Percentiles rank a stretch among this genome's conserved stretches.
These are phyloP conservation scores for Rhinophrynus dorsalis DNA, from an alignment of 2,797 vertebrate genomes.

Conservation along the genomic window DNA sequence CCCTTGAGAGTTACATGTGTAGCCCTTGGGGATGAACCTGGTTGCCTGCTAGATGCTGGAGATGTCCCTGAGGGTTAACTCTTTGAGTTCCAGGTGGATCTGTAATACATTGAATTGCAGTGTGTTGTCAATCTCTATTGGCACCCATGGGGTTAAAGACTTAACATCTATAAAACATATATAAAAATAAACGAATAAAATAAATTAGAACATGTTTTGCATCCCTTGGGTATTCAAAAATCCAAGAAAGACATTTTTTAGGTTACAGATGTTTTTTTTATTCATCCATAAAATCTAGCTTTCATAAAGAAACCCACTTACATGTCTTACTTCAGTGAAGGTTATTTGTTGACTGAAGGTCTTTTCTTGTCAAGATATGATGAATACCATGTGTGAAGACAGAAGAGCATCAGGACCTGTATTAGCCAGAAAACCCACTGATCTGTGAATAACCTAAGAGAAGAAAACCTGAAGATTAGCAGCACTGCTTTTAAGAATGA, in stretches of 20 bases:
- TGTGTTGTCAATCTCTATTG: too few relatives aligned
- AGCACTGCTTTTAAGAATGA: constrained; percentile 98
- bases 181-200: not conserved
- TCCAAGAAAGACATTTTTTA: constrained; percentile 42
- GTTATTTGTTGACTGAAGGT: constrained; percentile 99
- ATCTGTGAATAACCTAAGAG: constrained; percentile 99
- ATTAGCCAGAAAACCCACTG: constrained; percentile 99
- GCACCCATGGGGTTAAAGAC: too few relatives aligned
- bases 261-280: constrained; percentile 90
- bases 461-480: constrained; percentile 99
- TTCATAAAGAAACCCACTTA: constrained; percentile 97
- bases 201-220: not conserved
- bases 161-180: too few relatives aligned
- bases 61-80: too few relatives aligned
- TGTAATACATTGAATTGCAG: too few relatives aligned
- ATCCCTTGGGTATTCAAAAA: not conserved
- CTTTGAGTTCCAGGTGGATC: not conserved
- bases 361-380: constrained; percentile 99
- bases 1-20: too few relatives aligned
- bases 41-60: too few relatives aligned
- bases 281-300: constrained; percentile 97
- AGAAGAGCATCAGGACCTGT: constrained; percentile 97
- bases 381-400: constrained; percentile 99
- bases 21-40: too few relatives aligned
- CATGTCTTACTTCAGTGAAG: constrained; percentile 97